Evolutionary conservation across 2,113 vertebrate genomes (phyloP).

Genomic region (Ploceus nigricollis): DNA sequence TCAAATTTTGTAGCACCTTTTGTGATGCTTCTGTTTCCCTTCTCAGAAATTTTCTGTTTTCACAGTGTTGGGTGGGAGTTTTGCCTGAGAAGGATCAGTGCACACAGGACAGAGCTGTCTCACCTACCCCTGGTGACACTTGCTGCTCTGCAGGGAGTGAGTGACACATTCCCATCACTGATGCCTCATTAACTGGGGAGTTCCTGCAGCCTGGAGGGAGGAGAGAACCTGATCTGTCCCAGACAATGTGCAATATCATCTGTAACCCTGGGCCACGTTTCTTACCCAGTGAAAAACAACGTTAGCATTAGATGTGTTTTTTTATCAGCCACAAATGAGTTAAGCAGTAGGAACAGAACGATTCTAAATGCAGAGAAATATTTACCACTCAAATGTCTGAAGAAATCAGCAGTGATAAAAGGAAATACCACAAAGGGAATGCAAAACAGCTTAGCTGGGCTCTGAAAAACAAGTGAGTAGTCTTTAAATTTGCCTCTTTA

Average conservation of each 20-base stretch:
- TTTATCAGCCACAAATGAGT: background rate
- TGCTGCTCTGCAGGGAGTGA: background rate
- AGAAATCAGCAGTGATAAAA: background rate
- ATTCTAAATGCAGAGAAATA: background rate
- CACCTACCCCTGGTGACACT: background rate
- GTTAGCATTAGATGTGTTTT: background rate
- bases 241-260: background rate
- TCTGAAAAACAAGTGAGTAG: background rate
- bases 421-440: background rate
- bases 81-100: background rate
- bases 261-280: accelerated
- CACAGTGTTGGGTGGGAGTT: background rate
- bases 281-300: background rate
- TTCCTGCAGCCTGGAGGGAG: background rate
- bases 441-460: background rate
- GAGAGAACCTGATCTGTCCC: background rate
- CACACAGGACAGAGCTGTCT: background rate
- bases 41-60: background rate
- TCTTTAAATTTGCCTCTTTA: background rate
- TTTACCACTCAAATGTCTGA: background rate
- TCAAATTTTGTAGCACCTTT: background rate
- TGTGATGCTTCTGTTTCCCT: background rate
- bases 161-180: background rate
- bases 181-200: background rate
- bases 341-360: background rate